Evolutionary conservation across 1,140 invertebrate genomes (phyloP), one percentile per base, ranked within the genome.

Genomic region (Watersipora subatra): DNA sequence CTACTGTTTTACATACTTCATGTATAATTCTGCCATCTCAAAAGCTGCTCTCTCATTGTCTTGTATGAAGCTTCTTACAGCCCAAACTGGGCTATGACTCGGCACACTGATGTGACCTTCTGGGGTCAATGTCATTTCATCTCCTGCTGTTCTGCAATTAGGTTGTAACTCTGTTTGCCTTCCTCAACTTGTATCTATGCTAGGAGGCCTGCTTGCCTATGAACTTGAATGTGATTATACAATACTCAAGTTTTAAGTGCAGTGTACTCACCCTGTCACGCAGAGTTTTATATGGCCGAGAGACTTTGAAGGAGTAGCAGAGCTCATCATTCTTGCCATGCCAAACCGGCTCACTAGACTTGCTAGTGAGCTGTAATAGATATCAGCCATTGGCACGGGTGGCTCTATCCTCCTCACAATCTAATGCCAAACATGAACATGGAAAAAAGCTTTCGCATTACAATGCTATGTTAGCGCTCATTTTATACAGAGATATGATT

Each of bases 81-180:
- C 84, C 68, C 86, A 86, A 0, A 89, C 87, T 12, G 92, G 91
- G 76, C 91, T 92, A 0, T 90, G 90, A 20, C 89, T 87, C 26
- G 92, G 92, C 0, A 90, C 89, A 57, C 93, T 92, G 70, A 94
- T 90, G 79, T 93, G 90, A 24, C 92, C 92, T 34, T 89, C 92
- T 0, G 90, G 90, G 3, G 90, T 91, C n/a, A 94, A 84, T 89
- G 92, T 93, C 55, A 95, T 74, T 0, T 91, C 91, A 46, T 46
- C 34, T 1, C 91, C 91, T 20, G 91, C 88, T 79, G 92, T 91
- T 22, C 89, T 91, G 74, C 29, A 83, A 65, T 1, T 28, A 24
- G 19, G 55, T 7, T n/a, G n/a, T n/a, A 25, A 26, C n/a, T 15
- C 25, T 46, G 2, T 55, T 29, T 28, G 28, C 2, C 25, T 63